These are phyloP conservation scores for Ranitomeya variabilis DNA, from an alignment of 2,113 vertebrate genomes.

Conservation along the genomic window DNA sequence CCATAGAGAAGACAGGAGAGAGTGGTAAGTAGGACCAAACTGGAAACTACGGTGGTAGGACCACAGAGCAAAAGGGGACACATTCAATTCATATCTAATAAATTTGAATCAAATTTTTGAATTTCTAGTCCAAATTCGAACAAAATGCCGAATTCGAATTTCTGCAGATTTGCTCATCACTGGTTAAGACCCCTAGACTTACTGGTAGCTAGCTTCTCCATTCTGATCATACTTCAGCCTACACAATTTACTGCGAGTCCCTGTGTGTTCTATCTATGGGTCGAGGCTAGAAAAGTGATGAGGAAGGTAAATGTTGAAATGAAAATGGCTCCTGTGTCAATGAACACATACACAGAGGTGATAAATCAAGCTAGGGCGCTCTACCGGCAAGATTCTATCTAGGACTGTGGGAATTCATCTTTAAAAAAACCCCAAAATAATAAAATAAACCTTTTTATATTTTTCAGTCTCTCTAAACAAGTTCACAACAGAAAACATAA, in stretches of 20 bases:
- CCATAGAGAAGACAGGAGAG: too few relatives aligned
- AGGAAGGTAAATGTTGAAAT: neutral
- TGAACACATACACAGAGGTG: constrained; percentile 9
- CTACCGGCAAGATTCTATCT: constrained; percentile 32
- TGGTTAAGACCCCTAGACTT: neutral
- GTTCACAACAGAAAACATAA: constrained; percentile 42
- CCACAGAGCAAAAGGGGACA: too few relatives aligned
- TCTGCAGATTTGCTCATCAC: too few relatives aligned
- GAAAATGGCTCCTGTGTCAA: constrained; percentile 24
- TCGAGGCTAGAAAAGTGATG: neutral
- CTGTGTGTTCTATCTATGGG: neutral
- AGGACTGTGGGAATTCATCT: constrained; percentile 6
- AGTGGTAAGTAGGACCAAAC: too few relatives aligned
- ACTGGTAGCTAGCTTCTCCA: neutral
- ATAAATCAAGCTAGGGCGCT: constrained; percentile 6
- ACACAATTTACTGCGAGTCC: neutral
- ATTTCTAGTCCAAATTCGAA: too few relatives aligned
- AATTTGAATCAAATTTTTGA: too few relatives aligned
- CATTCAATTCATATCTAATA: too few relatives aligned
- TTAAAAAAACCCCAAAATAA: constrained; percentile 2
- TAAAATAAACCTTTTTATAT: neutral
- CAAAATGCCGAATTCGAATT: too few relatives aligned
- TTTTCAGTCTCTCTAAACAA: constrained; percentile 37
- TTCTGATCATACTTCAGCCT: neutral
- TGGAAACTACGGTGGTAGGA: too few relatives aligned